Conservation (phyloP, 2,888 invertebrate genomes). For the Papilio elwesi region DNA sequence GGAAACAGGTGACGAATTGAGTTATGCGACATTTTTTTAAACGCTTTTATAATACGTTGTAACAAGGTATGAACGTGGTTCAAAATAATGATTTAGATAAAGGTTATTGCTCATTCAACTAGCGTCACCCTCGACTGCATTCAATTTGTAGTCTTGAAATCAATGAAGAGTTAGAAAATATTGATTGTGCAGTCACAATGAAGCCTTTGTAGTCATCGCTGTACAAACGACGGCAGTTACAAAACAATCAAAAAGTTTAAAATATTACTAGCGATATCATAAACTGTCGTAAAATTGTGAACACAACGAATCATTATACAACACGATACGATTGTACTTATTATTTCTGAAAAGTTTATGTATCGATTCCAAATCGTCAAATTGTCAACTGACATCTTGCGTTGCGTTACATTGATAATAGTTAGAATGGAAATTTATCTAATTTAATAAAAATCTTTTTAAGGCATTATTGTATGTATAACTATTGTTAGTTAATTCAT, state of each 20-base stretch:
- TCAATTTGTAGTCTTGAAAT: neutral
- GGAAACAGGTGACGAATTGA: too few relatives aligned
- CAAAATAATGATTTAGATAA: neutral
- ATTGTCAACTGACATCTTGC: too few relatives aligned
- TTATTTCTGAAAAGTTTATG: too few relatives aligned
- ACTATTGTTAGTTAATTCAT: neutral
- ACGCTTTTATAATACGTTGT: neutral
- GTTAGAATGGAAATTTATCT: too few relatives aligned
- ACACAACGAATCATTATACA: too few relatives aligned
- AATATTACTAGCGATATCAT: neutral
- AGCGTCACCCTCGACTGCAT: neutral
- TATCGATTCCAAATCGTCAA: too few relatives aligned
- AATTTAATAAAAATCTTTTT: too few relatives aligned
- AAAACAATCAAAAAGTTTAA: neutral
- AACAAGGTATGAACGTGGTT: neutral
- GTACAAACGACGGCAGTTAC: slow-evolving; percentile 5
- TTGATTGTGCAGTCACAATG: neutral
- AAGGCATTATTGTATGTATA: too few relatives aligned
- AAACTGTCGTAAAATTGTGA: neutral
- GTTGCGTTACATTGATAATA: too few relatives aligned
- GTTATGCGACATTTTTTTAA: too few relatives aligned
- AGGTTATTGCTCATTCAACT: neutral
- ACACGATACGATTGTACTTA: too few relatives aligned
- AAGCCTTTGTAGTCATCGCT: neutral
- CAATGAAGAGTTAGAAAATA: neutral